Base-by-base conservation (phyloP, 2,113 vertebrate species). In the Phoxinus phoxinus region DNA sequence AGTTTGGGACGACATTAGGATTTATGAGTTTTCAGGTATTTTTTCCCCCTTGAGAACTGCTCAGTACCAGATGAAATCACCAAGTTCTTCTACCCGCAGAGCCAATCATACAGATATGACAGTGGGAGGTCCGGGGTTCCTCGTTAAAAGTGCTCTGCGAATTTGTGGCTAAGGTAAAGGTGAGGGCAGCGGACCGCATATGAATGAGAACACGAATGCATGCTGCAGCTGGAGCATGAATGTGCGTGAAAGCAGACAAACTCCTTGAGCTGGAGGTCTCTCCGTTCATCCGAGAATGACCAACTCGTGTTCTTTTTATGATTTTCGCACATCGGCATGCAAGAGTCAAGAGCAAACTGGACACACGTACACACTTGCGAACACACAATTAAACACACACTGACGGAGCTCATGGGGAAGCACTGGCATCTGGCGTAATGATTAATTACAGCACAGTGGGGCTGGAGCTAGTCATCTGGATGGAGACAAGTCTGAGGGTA, bases 361-460 rank as follows among this genome's bases (percentile, higher is more conserved):
- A 67, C 81, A 61, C 37, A 79, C 37, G 27, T 23, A 32, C 53
- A 17, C 41, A 59, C 35, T 69, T 7, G 9, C 11, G 58, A 41
- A 75, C 37, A 81, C 83, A 71, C 71, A 83, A 51, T 71, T 37
- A 41, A 17, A 84, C 65, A 44, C 81, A 84, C 83, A 58, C 77
- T 48, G 21, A 41, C 11, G 9, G 11, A 35, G 44, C 61, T 58
- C 51, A 21, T 56, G 65, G 65, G 72, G 61, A 86, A 78, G 87
- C 81, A 78, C 79, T 78, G 78, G 84, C 81, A 84, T 84, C 85
- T 82, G 77, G 72, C 77, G 71, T 80, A 84, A 89, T 89, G 84
- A 89, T 87, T 89, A 87, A 89, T 89, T 86, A 87, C 86, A 76
- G 81, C 67, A 30, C 76, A 53, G 51, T 85, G 51, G 76, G 75